phyloP scores from a whole-genome alignment of 2,113 vertebrate species.

The Irena cyanogastra region DNA sequence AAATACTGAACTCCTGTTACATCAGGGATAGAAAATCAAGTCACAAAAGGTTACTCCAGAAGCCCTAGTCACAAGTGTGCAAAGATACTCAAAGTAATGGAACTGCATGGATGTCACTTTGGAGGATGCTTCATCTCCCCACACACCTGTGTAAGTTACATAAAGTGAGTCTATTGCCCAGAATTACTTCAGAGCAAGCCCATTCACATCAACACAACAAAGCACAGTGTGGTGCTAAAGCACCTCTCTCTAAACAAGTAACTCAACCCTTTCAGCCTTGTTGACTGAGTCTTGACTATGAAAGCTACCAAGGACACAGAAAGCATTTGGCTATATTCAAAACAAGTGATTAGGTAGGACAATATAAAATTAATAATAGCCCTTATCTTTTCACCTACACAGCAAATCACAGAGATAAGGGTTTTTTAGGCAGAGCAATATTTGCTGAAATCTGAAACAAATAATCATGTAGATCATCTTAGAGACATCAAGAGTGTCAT shows the following conservation, averaged over 20 bases:
- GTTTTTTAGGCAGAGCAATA: not conserved
- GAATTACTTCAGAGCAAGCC: not conserved
- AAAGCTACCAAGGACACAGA: not conserved
- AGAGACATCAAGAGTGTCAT: not conserved
- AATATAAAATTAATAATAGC: not conserved
- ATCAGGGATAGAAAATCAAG: not conserved
- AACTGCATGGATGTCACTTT: not conserved
- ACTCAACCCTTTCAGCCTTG: not conserved
- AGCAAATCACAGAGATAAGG: not conserved
- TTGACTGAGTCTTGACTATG: not conserved
- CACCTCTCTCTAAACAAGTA: not conserved
- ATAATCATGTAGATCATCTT: not conserved
- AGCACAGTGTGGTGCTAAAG: not conserved
- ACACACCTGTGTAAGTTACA: not conserved
- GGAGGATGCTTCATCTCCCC: not conserved
- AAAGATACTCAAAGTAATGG: not conserved
- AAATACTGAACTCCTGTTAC: not conserved
- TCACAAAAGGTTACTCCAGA: not conserved
- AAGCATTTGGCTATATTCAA: not conserved
- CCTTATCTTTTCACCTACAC: not conserved
- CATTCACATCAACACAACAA: not conserved
- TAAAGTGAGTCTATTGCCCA: not conserved
- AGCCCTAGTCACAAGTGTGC: not conserved
- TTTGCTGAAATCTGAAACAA: not conserved
- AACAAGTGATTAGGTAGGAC: not conserved